Evolutionary conservation across 2,888 invertebrate species (phyloP), one percentile per base, ranked within the genome.

Genomic region (Oxystoma pomonae): DNA sequence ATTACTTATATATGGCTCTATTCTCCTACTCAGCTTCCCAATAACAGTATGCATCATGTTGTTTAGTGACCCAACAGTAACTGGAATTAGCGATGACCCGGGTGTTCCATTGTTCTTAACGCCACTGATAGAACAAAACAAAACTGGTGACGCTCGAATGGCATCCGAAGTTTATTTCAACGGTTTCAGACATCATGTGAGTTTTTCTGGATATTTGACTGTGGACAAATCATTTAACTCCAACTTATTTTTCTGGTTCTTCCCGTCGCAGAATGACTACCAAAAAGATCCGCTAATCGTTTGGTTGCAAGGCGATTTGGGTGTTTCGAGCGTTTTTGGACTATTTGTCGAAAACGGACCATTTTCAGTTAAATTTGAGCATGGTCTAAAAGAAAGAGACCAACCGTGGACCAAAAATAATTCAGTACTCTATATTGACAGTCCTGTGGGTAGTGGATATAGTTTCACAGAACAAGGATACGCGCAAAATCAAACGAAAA

Each of bases 171-270:
- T 88, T 0, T 81, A 83, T 1, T 85, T 86, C 70, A 84, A 85
- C 51, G 86, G 86, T 58, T 76, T 83, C 78, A 83, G 81, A 49
- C 81, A 84, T 16, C 81, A 90, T 20, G 83, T 82, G 69, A 91
- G 91, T 73, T 91, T 89, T 74, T 84, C 91, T 16, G 91, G 92
- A 9, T 95, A 88, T 76, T 83, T 96, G 61, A 96, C 94, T 0
- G 94, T 96, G 0, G 88, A 95, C 76, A 86, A 89, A 71, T 78
- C 83, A 0, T 88, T 83, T 73, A 86, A 90, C 70, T 92, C 94
- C 0, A 94, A 95, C 75, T 84, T 92, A 80, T 96, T 94, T 81
- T 94, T 96, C 79, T 96, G 95, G 95, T 95, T 91, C 75, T 94
- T 95, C 76, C 94, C 94, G 0, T 87, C 93, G 0, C 84, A 87